Evolutionary conservation across 2,797 vertebrate genomes (phyloP).

Genomic region (Lithobates pipiens): DNA sequence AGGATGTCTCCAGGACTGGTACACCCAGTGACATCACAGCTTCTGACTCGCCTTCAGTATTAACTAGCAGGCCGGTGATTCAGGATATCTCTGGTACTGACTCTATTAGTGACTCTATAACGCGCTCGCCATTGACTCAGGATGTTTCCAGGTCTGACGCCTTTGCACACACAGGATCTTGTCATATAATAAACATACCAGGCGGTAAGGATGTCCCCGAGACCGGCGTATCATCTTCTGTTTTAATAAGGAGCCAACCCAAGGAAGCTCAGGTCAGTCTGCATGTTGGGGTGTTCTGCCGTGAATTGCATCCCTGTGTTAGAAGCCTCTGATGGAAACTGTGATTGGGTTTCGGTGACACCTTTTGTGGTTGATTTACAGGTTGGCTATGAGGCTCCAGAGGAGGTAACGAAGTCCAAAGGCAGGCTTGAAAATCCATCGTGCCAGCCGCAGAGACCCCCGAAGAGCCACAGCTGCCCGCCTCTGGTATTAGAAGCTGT

Average conservation of each 20-base stretch:
- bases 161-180: too few relatives aligned
- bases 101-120: too few relatives aligned
- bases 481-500: background rate
- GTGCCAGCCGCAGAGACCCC: background rate
- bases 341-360: too few relatives aligned
- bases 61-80: too few relatives aligned
- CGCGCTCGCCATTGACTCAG: too few relatives aligned
- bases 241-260: background rate
- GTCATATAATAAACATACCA: background rate
- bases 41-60: background rate
- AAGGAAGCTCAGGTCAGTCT: background rate
- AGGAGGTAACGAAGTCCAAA: background rate
- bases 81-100: background rate
- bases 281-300: too few relatives aligned
- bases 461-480: background rate
- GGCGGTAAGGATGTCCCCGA: background rate
- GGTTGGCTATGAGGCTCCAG: background rate
- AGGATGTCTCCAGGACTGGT: background rate
- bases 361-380: slow-evolving; percentile 2
- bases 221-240: background rate
- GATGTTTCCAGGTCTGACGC: background rate
- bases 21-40: background rate
- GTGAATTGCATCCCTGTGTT: too few relatives aligned
- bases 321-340: too few relatives aligned
- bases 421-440: background rate